These are phyloP conservation scores for Semnornis frantzii DNA, from an alignment of 2,113 vertebrate genomes.

Conservation along the genomic window DNA sequence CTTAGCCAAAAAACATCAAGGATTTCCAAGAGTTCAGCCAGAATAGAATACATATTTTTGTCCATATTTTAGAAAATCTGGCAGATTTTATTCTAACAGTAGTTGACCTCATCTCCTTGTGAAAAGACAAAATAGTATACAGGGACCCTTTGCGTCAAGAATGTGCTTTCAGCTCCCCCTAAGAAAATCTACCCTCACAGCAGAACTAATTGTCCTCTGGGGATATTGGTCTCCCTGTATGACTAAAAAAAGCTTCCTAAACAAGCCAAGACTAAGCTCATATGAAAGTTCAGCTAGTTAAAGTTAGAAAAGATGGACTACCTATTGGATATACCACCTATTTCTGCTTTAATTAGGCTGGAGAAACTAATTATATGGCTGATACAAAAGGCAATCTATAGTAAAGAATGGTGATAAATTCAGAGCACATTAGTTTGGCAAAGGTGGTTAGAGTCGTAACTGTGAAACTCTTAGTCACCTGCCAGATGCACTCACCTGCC, in stretches of 20 bases:
- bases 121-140: not conserved
- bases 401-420: not conserved
- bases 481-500: not conserved
- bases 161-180: not conserved
- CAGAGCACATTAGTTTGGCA: not conserved
- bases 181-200: not conserved
- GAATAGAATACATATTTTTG: constrained; percentile 49
- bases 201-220: not conserved
- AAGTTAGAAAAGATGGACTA: not conserved
- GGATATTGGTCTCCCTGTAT: not conserved
- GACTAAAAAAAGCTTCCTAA: not conserved
- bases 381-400: not conserved
- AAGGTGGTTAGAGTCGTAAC: not conserved
- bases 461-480: not conserved
- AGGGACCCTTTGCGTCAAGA: not conserved
- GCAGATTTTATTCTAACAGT: constrained; percentile 26
- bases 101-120: constrained; percentile 16
- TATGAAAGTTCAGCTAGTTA: not conserved
- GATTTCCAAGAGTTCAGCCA: constrained; percentile 61
- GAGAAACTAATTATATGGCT: not conserved
- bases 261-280: not conserved
- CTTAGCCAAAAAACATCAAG: constrained; percentile 47
- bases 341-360: not conserved
- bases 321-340: not conserved
- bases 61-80: not conserved